Evolutionary conservation across 2,797 vertebrate genomes (phyloP), one percentile per base, ranked within the genome.

Genomic region (Schizopygopsis malacanthus): DNA sequence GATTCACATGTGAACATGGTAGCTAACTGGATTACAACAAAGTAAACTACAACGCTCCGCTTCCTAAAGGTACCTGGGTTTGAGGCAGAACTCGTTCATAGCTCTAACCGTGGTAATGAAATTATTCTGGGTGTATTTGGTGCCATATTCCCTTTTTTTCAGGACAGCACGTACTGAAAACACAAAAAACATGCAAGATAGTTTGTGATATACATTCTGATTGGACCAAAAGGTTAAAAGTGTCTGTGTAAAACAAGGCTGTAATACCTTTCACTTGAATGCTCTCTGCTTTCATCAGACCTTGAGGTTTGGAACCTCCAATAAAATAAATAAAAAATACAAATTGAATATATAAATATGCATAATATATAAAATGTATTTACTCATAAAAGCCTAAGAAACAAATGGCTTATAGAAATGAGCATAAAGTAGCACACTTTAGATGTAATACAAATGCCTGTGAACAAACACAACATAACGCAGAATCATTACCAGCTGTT

Each of bases 51-150:
- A 70, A 54, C 13, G 1, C 22, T 56, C 13, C 8, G 41, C 22
- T n/a, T 28, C 12, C 8, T 41, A 25, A 45, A 52, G 6, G 28
- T 83, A 99, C 98, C 97, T 99, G 92, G 97, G 96, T 93, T 99
- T 99, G 76, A 99, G 97, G 90, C 98, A 99, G 94, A 99, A 99
- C 88, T 99, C 98, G 89, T 99, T 99, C 95, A 99, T 98, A 87
- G 98, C 98, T 96, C 98, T 97, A 89, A 99, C 97, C 87, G 97
- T 97, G 59, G 98, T 99, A 94, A 99, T 99, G 91, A 99, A 99
- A 93, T 99, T 99, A 94, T 99, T 99, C 92, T 99, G 93, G 9
- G 97, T 99, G 84, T 99, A 99, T 89, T 97, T 98, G 90, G 96
- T 87, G 93, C 98, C 98, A 92, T 99, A 99, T 0, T 99, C 98